Evolutionary conservation across 2,797 vertebrate genomes (phyloP), one percentile per base, ranked within the genome.

Genomic region (Lateolabrax maculatus): DNA sequence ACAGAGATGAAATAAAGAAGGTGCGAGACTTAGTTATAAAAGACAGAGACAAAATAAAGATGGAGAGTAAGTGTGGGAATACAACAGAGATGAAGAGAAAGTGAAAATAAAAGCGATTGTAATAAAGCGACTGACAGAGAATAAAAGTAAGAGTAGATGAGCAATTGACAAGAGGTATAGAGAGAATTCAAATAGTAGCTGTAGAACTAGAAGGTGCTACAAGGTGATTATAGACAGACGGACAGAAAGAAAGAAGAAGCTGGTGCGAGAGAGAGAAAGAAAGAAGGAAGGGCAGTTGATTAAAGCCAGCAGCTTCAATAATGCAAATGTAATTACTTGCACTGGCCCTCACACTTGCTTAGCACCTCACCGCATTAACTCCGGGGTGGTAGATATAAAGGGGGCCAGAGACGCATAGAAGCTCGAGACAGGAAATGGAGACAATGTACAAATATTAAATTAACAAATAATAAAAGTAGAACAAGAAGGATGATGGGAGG

Each of bases 261-360:
- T n/a, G 36, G 43, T n/a, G 57, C 65, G 63, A 67, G 78, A 76
- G 51, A 43, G 57, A 16, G 19, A 36, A 29, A 29, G 61, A 70
- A 25, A 48, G 53, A 41, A 62, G 21, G 78, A 77, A 57, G 62
- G 79, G 44, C 78, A 90, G 90, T 92, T 93, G 87, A 94, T 95
- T 94, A 93, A 90, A 85, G 85, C 82, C 64, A 89, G 87, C 79
- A 90, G 91, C 88, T 92, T 95, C 92, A 95, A 94, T 94, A 95
- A 95, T 94, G 93, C 92, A 94, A 93, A 95, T 93, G 91, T 94
- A 94, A 95, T 95, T 94, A 95, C 89, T 84, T 77, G 79, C 72
- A 79, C 86, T 88, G 89, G 90, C 80, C 87, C 79, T 77, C 77
- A 88, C 91, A 84, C 88, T 88, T 84, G 83, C 85, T 88, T 89